Evolutionary conservation across 2,113 vertebrate species (phyloP).

Genomic region (Bothrops jararaca): DNA sequence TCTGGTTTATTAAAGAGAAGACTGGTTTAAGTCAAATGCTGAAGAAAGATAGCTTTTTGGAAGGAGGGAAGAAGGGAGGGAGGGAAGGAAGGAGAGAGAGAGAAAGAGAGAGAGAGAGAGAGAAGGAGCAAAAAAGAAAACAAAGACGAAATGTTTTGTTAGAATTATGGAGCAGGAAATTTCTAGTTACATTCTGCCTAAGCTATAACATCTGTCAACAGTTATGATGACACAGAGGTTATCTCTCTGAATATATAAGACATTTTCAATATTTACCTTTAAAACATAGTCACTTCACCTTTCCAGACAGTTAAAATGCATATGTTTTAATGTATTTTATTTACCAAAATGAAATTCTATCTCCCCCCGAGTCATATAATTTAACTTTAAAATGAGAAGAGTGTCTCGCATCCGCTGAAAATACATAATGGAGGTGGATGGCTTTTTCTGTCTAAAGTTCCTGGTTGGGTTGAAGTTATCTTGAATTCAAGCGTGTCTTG

Average conservation of each 20-base stretch:
- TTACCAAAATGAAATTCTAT: not conserved
- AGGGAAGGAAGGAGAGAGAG: not conserved
- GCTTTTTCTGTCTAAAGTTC: not conserved
- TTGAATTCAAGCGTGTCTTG: not conserved
- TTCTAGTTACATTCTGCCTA: not conserved
- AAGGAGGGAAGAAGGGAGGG: not conserved
- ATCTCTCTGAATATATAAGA: not conserved
- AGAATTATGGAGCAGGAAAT: not conserved
- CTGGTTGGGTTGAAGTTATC: not conserved
- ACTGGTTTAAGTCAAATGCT: not conserved
- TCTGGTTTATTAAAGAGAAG: not conserved
- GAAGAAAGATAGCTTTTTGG: not conserved
- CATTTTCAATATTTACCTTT: not conserved
- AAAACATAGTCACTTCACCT: not conserved
- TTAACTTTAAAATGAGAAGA: not conserved
- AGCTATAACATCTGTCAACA: not conserved
- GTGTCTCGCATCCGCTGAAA: not conserved
- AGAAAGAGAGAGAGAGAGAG: too few relatives aligned
- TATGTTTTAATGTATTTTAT: not conserved
- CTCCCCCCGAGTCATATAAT: not conserved
- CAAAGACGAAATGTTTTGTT: not conserved
- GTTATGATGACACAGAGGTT: not conserved
- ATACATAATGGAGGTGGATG: not conserved
- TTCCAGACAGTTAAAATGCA: not conserved
- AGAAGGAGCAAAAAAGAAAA: not conserved